Evolutionary conservation across 2,888 invertebrate species (phyloP).

Genomic region (Endotricha flammealis): DNA sequence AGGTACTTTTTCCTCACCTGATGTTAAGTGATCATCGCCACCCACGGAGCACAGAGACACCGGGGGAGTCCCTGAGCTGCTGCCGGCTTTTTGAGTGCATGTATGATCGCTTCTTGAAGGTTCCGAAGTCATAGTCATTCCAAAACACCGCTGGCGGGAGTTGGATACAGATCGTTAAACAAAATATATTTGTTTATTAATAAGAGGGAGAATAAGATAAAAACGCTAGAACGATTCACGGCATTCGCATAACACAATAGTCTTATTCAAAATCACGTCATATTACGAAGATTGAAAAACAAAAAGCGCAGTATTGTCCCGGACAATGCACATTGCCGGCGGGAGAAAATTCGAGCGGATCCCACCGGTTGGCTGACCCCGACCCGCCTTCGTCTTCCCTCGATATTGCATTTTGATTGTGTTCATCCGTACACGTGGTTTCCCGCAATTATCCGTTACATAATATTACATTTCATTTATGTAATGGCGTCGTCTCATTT

Average conservation of each 20-base stretch:
- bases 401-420: slow-evolving; percentile 65
- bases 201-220: too few species aligned
- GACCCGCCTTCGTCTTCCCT: slow-evolving; percentile 17
- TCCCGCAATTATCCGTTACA: slow-evolving; percentile 54
- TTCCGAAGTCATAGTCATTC: too few species aligned
- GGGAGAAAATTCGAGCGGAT: slow-evolving; percentile 18
- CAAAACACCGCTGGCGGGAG: too few species aligned
- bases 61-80: too few species aligned
- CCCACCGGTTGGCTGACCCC: slow-evolving; percentile 5
- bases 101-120: too few species aligned
- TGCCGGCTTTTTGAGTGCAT: too few species aligned
- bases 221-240: neutral
- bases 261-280: slow-evolving; percentile 34
- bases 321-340: slow-evolving; percentile 54
- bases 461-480: slow-evolving; percentile 54
- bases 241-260: too few species aligned
- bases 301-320: slow-evolving; percentile 47
- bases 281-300: slow-evolving; percentile 43
- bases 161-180: too few species aligned
- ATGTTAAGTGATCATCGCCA: too few species aligned
- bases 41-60: too few species aligned
- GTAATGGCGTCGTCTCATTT: slow-evolving; percentile 21
- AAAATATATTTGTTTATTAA: too few species aligned
- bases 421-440: slow-evolving; percentile 50
- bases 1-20: too few species aligned